Percentiles rank a stretch among this genome's conserved stretches.
Evolutionary conservation across 2,797 vertebrate species (phyloP).

Genomic region (Florisuga fusca): DNA sequence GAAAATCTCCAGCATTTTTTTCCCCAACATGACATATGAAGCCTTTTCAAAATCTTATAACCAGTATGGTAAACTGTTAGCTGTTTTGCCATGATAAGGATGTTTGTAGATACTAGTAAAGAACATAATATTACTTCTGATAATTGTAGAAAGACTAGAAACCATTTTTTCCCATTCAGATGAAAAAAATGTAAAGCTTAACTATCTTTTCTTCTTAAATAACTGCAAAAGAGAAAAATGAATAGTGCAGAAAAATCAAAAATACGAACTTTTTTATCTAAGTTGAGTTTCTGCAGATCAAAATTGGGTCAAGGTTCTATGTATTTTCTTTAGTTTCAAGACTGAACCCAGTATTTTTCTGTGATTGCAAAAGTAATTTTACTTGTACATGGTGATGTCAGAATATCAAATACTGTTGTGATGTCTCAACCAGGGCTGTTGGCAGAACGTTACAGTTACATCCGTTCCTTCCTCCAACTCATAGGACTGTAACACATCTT

Average conservation of each 20-base stretch:
- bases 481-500: neutral
- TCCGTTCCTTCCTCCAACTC: neutral
- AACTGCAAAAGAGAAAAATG: neutral
- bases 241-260: neutral
- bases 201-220: neutral
- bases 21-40: neutral
- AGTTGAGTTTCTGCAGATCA: neutral
- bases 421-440: neutral
- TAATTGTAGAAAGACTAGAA: neutral
- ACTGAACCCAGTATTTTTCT: neutral
- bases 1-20: neutral
- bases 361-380: neutral
- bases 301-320: neutral
- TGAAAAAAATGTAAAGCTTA: neutral
- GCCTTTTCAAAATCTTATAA: neutral
- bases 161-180: fast-evolving
- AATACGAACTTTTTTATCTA: neutral
- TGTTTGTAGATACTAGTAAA: neutral
- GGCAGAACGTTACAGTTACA: neutral
- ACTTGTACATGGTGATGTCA: neutral
- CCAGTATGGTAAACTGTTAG: neutral
- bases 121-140: neutral
- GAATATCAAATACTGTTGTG: neutral
- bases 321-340: neutral
- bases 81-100: neutral